Percentiles rank a stretch among this genome's conserved stretches.
Conservation (phyloP, 1,140 invertebrate genomes). For the Apis dorsata region DNA sequence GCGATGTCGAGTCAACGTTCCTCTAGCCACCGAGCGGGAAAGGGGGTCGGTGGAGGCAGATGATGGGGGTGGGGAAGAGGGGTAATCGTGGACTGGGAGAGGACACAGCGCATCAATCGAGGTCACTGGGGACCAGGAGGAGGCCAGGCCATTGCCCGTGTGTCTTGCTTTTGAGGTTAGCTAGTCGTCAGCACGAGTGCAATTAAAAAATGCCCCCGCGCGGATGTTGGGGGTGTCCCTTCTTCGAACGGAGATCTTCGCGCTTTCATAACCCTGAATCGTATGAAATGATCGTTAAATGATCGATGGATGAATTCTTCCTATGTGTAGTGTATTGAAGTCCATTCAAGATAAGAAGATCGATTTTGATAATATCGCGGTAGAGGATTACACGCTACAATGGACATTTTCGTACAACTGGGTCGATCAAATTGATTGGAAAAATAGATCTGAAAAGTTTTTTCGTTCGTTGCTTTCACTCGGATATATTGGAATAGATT, state of each 20-base stretch:
- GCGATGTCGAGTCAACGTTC: conserved; percentile 66
- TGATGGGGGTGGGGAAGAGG: conserved; percentile 10
- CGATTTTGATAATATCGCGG: too few relatives aligned
- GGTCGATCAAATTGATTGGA: too few relatives aligned
- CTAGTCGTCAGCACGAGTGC: conserved; percentile 65
- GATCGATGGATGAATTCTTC: neutral
- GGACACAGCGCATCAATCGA: conserved; percentile 74
- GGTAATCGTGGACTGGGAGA: conserved; percentile 60
- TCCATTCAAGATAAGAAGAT: too few relatives aligned
- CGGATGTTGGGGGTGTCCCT: conserved; percentile 14
- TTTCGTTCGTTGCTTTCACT: too few relatives aligned
- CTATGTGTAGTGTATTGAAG: too few relatives aligned
- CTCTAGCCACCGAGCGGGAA: conserved; percentile 23
- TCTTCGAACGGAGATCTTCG: neutral
- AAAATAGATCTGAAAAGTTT: too few relatives aligned
- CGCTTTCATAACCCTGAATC: neutral
- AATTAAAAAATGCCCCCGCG: conserved; percentile 74
- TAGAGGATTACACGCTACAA: too few relatives aligned
- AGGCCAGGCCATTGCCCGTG: conserved; percentile 77
- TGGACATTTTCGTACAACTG: too few relatives aligned
- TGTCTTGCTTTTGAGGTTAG: conserved; percentile 76
- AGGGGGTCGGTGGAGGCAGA: conserved; percentile 22
- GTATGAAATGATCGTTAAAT: too few relatives aligned
- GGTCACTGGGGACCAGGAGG: conserved; percentile 75
- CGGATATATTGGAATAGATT: too few relatives aligned